Percentiles rank a stretch among this genome's conserved stretches.
Evolutionary conservation across 2,797 vertebrate species (phyloP).

Genomic region (Pelodytes ibericus): DNA sequence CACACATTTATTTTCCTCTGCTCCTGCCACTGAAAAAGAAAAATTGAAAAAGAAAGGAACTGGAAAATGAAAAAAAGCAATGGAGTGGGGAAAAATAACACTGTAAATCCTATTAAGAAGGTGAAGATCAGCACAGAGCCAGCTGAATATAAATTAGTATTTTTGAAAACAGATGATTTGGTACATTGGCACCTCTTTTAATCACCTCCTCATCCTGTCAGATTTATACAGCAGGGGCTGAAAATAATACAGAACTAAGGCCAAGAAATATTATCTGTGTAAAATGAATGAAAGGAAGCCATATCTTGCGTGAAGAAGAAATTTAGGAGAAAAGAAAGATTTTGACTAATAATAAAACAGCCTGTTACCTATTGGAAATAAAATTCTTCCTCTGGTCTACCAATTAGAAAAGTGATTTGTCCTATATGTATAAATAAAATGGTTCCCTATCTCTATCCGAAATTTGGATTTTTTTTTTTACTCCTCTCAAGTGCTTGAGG

Average conservation of each 20-base stretch:
- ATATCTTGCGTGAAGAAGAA: too few species aligned
- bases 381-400: too few species aligned
- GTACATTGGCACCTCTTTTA: constrained; percentile 1
- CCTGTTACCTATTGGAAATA: too few species aligned
- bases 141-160: constrained; percentile 29
- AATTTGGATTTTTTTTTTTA: too few species aligned
- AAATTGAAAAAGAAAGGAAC: constrained; percentile 27
- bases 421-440: too few species aligned
- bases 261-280: not conserved
- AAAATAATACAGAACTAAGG: not conserved
- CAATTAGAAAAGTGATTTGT: too few species aligned
- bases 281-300: not conserved
- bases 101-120: constrained; percentile 25
- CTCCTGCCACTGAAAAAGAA: not conserved
- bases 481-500: too few species aligned
- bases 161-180: constrained; percentile 30
- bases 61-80: constrained; percentile 33
- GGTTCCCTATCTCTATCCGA: too few species aligned
- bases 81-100: constrained; percentile 21
- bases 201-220: constrained; percentile 1
- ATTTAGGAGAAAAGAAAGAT: too few species aligned
- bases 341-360: too few species aligned
- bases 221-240: not conserved
- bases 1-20: not conserved
- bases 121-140: constrained; percentile 18